Percentiles rank a stretch among this genome's conserved stretches.
These are phyloP conservation scores for Dilophus febrilis DNA, from an alignment of 2,888 invertebrate genomes.

Conservation along the genomic window DNA sequence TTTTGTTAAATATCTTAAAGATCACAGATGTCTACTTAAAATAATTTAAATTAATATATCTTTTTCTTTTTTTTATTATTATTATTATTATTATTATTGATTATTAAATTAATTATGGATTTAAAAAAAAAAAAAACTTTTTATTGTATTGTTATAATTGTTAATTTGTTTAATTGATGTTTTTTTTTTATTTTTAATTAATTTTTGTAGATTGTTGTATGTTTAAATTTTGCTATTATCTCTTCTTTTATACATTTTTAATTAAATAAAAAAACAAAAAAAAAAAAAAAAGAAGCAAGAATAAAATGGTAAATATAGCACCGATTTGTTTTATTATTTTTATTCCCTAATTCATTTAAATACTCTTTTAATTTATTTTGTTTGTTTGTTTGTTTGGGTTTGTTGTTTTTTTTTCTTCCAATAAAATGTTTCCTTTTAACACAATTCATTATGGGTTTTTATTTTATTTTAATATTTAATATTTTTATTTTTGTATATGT, in stretches of 20 bases:
- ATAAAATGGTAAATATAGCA: slow-evolving; percentile 6
- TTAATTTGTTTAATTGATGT: slow-evolving; percentile 14
- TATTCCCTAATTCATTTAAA: background rate
- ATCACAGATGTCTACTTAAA: slow-evolving; percentile 31
- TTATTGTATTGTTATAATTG: slow-evolving; percentile 15
- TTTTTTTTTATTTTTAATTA: slow-evolving; percentile 15
- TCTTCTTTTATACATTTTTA: slow-evolving; percentile 2
- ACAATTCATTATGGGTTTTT: too few species aligned
- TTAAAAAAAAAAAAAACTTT: too few species aligned
- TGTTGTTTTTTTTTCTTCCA: too few species aligned
- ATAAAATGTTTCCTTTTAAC: too few species aligned
- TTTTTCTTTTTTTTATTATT: slow-evolving; percentile 11
- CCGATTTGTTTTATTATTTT: slow-evolving; percentile 1
- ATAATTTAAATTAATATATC: slow-evolving; percentile 12
- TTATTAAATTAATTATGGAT: too few species aligned
- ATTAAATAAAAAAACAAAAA: background rate
- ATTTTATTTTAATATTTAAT: too few species aligned
- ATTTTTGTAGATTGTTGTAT: slow-evolving; percentile 14
- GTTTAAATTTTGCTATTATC: slow-evolving; percentile 12
- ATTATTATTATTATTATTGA: background rate
- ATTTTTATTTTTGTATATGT: too few species aligned
- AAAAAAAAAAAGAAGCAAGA: slow-evolving; percentile 1
- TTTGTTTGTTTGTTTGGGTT: too few species aligned
- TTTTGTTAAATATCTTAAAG: slow-evolving; percentile 29
- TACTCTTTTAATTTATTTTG: background rate